These are phyloP conservation scores for Pseudeuparius sepicola DNA, from an alignment of 2,888 invertebrate genomes.

Conservation along the genomic window DNA sequence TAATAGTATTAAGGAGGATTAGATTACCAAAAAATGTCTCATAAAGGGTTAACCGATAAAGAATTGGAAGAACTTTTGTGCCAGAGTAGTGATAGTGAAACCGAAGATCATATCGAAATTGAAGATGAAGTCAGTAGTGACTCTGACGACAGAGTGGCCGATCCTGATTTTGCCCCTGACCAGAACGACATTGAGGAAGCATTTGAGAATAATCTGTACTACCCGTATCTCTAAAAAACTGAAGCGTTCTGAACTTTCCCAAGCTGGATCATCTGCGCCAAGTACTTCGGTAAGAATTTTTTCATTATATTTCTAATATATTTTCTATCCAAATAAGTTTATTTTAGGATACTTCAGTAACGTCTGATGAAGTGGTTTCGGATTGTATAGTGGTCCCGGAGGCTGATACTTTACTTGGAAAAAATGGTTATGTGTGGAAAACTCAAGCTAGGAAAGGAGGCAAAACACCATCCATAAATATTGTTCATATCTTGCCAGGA, in stretches of 20 bases:
- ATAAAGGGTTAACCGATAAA: too few species aligned
- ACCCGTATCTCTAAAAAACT: slow-evolving; percentile 2
- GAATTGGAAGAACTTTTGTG: too few species aligned
- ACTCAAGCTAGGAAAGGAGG: slow-evolving; percentile 5
- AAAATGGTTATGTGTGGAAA: slow-evolving; percentile 2
- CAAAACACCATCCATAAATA: slow-evolving; percentile 6
- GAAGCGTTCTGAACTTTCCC: slow-evolving; percentile 2
- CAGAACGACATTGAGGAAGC: slow-evolving; percentile 1
- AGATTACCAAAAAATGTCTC: too few species aligned
- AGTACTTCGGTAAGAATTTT: slow-evolving; percentile 3
- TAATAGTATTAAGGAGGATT: too few species aligned
- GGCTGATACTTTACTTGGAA: slow-evolving; percentile 2
- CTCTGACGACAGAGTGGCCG: slow-evolving; percentile 2
- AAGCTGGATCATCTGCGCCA: slow-evolving; percentile 1
- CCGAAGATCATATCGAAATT: too few species aligned
- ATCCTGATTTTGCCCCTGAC: slow-evolving; percentile 1
- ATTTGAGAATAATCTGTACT: too few species aligned
- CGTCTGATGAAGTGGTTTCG: slow-evolving; percentile 1
- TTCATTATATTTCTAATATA: slow-evolving; percentile 1
- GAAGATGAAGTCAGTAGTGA: slow-evolving; percentile 1
- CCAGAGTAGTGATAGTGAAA: too few species aligned
- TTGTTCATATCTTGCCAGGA: slow-evolving; percentile 6
- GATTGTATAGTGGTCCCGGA: slow-evolving; percentile 2
- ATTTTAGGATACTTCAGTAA: slow-evolving; percentile 2
- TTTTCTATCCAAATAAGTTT: slow-evolving; percentile 3